phyloP scores from a whole-genome alignment of 2,797 vertebrate species.

The Synanceia verrucosa region DNA sequence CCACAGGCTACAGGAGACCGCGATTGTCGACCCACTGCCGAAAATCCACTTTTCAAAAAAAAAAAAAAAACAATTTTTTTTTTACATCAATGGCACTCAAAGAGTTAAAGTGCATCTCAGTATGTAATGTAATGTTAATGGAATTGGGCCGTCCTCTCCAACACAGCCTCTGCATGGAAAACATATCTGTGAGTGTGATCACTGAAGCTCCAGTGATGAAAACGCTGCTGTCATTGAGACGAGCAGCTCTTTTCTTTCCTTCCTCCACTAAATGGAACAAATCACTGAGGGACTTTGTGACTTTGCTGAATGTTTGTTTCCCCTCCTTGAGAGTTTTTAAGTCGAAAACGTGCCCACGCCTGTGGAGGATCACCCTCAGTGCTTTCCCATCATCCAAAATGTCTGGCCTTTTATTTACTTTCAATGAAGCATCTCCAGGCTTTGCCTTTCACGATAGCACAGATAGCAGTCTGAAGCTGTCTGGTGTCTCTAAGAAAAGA shows the following conservation, averaged over 20 bases:
- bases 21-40: no score
- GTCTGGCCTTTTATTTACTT: slow-evolving; percentile 47
- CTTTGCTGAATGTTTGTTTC: slow-evolving; percentile 36
- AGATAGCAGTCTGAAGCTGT: slow-evolving; percentile 26
- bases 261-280: slow-evolving; percentile 9
- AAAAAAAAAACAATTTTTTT: no score
- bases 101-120: neutral
- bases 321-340: slow-evolving; percentile 18
- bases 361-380: slow-evolving; percentile 47
- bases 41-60: no score
- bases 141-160: neutral
- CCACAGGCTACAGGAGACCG: no score
- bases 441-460: slow-evolving; percentile 32
- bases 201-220: neutral
- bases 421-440: slow-evolving; percentile 36
- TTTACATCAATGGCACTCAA: no score
- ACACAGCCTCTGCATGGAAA: neutral
- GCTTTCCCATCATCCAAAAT: slow-evolving; percentile 47
- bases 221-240: slow-evolving; percentile 1
- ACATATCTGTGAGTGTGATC: neutral
- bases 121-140: neutral
- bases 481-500: slow-evolving; percentile 45
- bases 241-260: neutral
- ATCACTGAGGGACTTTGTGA: slow-evolving; percentile 5
- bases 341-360: slow-evolving; percentile 11